Base-by-base conservation (phyloP, 2,888 invertebrate species). In the Aricia artaxerxes region DNA sequence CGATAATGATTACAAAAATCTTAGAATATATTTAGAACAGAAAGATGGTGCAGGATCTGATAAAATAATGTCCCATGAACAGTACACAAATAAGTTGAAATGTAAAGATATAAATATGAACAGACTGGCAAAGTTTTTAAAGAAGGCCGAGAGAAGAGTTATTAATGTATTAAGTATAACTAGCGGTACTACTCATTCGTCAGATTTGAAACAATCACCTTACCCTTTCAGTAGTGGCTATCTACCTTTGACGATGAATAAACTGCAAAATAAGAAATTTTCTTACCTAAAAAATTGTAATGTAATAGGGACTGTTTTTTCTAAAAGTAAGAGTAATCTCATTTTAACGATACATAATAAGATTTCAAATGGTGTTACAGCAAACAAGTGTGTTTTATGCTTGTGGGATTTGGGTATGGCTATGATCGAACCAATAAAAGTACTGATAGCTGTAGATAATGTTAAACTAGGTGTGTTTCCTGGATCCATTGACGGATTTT, bases 1-100 rank as follows among this genome's bases (percentile, higher is more conserved):
- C 53, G n/a, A 81, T 85, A 86, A 87, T 79, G 84, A 83, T 82
- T 93, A 92, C 77, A 88, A 86, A 83, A 83, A 80, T 0, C 82
- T 94, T 60, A 84, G 92, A 76, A 87, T 93, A 75, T 91, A 86
- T 82, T 88, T 94, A n/a, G 93, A 94, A 84, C 94, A 94, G 79
- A 93, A 89, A 88, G 85, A 92, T 86, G 94, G 93, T 81, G 92
- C 85, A 6, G 93, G 94, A 1, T 79, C 84, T 1, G 87, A 88
- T 49, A 84, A 86, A 86, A 89, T 92, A 85, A 85, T 93, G 85
- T 89, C 91, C 82, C 87, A 88, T 78, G 88, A 89, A 79, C 86
- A 79, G 5, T 94, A 92, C 72, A 88, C 89, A 83, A 81, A 82
- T 0, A 92, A 90, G 86, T 83, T 92, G 82, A 90, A 88, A 82